phyloP scores from a whole-genome alignment of 2,797 vertebrate genomes.

The Enteromius fasciolatus region DNA sequence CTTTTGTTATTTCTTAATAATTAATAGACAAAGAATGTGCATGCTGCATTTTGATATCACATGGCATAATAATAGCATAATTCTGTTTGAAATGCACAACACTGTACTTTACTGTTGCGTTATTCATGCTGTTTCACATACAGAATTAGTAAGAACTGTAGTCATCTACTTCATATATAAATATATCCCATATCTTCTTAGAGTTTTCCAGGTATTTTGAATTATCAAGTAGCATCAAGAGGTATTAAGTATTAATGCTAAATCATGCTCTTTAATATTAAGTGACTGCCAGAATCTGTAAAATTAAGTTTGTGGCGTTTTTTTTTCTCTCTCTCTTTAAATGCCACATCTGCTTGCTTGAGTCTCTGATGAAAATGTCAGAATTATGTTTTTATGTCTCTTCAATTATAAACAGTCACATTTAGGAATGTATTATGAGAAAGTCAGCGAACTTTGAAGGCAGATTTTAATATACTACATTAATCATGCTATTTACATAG shows the following conservation, averaged over 20 bases:
- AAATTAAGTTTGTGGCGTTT: background rate
- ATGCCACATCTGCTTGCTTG: constrained; percentile 8
- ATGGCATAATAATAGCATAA: background rate
- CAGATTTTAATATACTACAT: background rate
- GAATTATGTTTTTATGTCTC: background rate
- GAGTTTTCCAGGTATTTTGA: background rate
- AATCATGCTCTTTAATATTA: background rate
- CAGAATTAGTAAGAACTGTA: background rate
- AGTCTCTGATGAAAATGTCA: constrained; percentile 19
- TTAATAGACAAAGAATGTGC: background rate
- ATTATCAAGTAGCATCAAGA: background rate
- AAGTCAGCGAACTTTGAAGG: background rate
- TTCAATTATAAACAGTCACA: background rate
- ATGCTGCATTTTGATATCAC: background rate
- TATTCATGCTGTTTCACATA: constrained; percentile 1
- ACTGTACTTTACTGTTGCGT: background rate
- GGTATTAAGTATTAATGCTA: background rate
- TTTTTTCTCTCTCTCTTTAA: background rate
- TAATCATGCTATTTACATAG: constrained; percentile 4
- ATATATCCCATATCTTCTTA: background rate
- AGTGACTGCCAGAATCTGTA: background rate
- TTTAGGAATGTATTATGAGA: constrained; percentile 20
- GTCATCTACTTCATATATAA: background rate
- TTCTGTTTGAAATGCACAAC: background rate
- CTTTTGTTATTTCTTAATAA: background rate